Evolutionary conservation across 2,113 vertebrate genomes (phyloP).

Genomic region (Grammomys dolichurus): DNA sequence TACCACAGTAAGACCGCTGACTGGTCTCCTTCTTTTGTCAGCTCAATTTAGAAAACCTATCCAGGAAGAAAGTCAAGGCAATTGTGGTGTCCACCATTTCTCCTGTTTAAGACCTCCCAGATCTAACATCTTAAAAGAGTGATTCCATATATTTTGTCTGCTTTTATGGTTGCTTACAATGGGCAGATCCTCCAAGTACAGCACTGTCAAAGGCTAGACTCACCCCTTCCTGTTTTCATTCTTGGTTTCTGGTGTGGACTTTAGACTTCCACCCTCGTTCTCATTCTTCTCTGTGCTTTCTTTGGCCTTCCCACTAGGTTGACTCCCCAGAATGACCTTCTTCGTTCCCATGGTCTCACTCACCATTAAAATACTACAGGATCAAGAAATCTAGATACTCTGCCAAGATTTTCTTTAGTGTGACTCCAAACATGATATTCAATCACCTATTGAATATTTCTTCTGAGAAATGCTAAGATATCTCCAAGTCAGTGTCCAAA

Average conservation of each 20-base stretch:
- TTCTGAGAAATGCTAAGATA: not conserved
- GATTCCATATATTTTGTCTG: constrained; percentile 52
- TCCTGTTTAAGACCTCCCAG: not conserved
- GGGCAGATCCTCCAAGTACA: not conserved
- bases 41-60: not conserved
- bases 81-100: not conserved
- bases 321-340: constrained; percentile 22
- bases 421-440: not conserved
- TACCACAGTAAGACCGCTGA: accelerated
- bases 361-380: not conserved
- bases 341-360: not conserved
- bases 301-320: constrained; percentile 37
- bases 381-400: not conserved
- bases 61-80: not conserved
- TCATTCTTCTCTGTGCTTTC: constrained; percentile 13
- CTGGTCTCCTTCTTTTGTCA: accelerated
- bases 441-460: not conserved
- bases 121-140: not conserved
- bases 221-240: constrained; percentile 49
- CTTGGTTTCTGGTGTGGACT: constrained; percentile 48
- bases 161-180: constrained; percentile 46
- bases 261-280: constrained; percentile 38
- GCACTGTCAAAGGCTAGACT: not conserved
- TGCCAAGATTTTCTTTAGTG: not conserved
- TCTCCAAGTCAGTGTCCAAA: not conserved